Conservation (phyloP, 2,113 vertebrate species). For the Pelobates fuscus region DNA sequence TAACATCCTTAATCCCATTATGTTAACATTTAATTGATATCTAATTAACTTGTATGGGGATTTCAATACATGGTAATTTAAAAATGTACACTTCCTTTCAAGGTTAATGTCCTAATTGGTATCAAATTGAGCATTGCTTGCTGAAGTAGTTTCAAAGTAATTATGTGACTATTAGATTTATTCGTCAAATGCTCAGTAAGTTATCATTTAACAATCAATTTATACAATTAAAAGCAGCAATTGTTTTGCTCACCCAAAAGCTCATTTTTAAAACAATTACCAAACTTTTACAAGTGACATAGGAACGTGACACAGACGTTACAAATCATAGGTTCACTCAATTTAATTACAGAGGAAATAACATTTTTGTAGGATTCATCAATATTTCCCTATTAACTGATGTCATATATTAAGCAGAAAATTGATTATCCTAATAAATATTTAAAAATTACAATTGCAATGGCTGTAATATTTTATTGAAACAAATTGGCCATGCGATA, state of each 20-base stretch:
- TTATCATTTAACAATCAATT: conserved; percentile 68
- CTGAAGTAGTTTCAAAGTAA: conserved; percentile 73
- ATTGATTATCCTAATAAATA: conserved; percentile 47
- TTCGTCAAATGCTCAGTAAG: conserved; percentile 67
- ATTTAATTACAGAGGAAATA: conserved; percentile 55
- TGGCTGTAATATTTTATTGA: conserved; percentile 37
- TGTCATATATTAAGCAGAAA: conserved; percentile 38
- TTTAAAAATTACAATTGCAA: conserved; percentile 43
- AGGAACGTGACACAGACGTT: conserved; percentile 51
- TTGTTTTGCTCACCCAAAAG: conserved; percentile 62
- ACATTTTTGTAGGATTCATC: conserved; percentile 48
- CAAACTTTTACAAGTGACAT: conserved; percentile 61
- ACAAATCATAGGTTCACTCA: conserved; percentile 41
- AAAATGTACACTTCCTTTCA: conserved; percentile 62
- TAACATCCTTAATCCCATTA: conserved; percentile 62
- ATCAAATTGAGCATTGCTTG: conserved; percentile 71
- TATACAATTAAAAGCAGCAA: conserved; percentile 71
- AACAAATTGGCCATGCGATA: conserved; percentile 41
- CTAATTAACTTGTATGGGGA: conserved; percentile 61
- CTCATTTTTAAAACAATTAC: conserved; percentile 57
- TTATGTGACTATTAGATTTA: conserved; percentile 72
- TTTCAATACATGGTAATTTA: conserved; percentile 51
- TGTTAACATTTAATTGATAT: conserved; percentile 68
- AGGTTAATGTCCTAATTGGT: conserved; percentile 64
- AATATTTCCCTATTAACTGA: conserved; percentile 39